Evolutionary conservation across 2,888 invertebrate genomes (phyloP), one percentile per base, ranked within the genome.

Genomic region (Orthonychiurus folsomi): DNA sequence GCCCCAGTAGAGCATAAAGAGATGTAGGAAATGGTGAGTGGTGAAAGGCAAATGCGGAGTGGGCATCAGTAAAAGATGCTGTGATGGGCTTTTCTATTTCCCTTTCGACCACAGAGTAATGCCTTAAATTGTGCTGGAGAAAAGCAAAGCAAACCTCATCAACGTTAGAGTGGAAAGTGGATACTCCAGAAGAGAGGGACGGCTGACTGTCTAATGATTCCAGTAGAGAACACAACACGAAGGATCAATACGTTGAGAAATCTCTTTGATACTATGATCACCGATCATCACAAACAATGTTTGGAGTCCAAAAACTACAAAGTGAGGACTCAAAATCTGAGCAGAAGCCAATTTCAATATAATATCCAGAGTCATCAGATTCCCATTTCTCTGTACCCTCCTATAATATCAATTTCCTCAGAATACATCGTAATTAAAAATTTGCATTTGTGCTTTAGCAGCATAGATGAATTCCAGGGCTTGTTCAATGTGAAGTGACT

Each of bases 231-330:
- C 9, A 52, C 20, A 52, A 52, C 5, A 52, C n/a, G 52, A 52
- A 52, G 52, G 20, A 52, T 20, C 52, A 20, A 52, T 20, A n/a
- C n/a, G 20, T 52, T 52, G 52, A 20, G 23, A 52, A 52, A 52
- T n/a, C 52, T 52, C 23, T 52, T 21, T 52, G 37, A 37, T 37
- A n/a, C n/a, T n/a, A 37, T 37, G 37, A 37, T 5, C 5, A 5
- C 37, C 5, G 37, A 37, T 37, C 37, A 37, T 37, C 37, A 37
- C 37, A 9, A 37, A 37, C 15, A 5, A 37, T 37, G 9, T 37
- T 37, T 37, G 9, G 15, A 37, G 15, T 37, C 37, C 37, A 5
- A 37, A 9, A 9, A 15, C 37, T 37, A 37, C 15, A 5, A 37
- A 15, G 15, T 37, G 9, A 37, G 5, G 37, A 9, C 37, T 15